Percentiles rank a stretch among this genome's conserved stretches.
Conservation (phyloP, 2,888 invertebrate species). For the Melikaiella ostensackeni region DNA sequence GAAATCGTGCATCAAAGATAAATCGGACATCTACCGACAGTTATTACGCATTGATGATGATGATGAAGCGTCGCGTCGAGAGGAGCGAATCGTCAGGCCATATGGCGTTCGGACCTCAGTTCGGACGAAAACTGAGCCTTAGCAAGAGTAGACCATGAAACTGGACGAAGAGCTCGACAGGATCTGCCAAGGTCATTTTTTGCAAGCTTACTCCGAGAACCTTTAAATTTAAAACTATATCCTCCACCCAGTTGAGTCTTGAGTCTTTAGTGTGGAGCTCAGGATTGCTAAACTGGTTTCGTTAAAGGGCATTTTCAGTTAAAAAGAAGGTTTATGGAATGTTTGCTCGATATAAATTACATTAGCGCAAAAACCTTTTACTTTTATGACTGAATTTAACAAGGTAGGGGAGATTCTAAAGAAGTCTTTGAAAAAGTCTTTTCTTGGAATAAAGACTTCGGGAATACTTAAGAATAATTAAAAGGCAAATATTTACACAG, state of each 20-base stretch:
- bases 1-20: conserved; percentile 24
- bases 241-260: conserved; percentile 24
- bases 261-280: conserved; percentile 4
- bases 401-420: not conserved
- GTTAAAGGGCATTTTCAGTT: conserved; percentile 38
- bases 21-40: conserved; percentile 33
- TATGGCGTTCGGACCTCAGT: conserved; percentile 36
- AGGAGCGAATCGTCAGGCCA: conserved; percentile 34
- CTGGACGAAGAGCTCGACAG: conserved; percentile 33
- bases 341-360: conserved; percentile 37
- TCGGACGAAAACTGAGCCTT: conserved; percentile 33
- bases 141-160: conserved; percentile 26
- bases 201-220: conserved; percentile 33
- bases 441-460: not conserved
- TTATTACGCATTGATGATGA: conserved; percentile 39
- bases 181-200: conserved; percentile 36
- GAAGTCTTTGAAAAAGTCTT: not conserved
- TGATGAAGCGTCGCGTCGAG: conserved; percentile 33
- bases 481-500: conserved; percentile 2
- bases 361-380: conserved; percentile 34
- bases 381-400: conserved; percentile 37
- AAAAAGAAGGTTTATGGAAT: conserved; percentile 33
- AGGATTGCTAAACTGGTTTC: conserved; percentile 39
- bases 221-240: conserved; percentile 39
- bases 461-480: conserved; percentile 25